phyloP scores from a whole-genome alignment of 2,113 vertebrate species.

The Cairina moschata region DNA sequence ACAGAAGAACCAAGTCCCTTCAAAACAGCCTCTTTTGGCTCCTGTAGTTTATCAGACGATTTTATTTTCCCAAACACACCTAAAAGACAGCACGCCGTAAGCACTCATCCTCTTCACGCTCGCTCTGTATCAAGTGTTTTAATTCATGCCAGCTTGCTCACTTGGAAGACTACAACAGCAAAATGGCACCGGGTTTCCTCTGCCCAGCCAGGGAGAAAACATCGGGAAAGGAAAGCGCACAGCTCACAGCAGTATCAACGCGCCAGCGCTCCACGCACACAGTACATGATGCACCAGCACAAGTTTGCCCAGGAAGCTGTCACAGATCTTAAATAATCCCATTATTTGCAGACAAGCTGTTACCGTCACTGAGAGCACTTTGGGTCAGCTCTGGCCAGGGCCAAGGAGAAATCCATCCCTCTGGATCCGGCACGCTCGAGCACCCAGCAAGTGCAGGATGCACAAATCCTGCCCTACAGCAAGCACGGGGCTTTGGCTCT shows the following conservation, averaged over 20 bases:
- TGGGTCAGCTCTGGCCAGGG: not conserved
- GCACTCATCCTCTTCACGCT: accelerated
- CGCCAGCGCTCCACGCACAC: accelerated
- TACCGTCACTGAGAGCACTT: not conserved
- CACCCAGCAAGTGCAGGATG: not conserved
- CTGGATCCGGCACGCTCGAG: not conserved
- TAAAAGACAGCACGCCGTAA: not conserved
- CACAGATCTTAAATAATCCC: not conserved
- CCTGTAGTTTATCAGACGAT: not conserved
- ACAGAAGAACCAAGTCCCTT: not conserved
- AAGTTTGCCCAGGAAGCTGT: not conserved
- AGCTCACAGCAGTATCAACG: accelerated
- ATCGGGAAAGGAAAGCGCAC: accelerated
- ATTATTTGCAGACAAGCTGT: not conserved
- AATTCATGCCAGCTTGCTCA: not conserved
- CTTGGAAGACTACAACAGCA: not conserved
- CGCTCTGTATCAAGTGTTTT: accelerated
- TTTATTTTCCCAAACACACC: not conserved
- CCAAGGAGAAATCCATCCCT: not conserved
- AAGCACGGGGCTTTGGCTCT: too few species aligned
- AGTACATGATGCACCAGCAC: not conserved
- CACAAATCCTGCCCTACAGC: not conserved
- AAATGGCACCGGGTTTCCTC: accelerated
- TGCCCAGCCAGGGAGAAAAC: accelerated
- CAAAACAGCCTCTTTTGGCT: not conserved